phyloP scores from a whole-genome alignment of 1,140 invertebrate genomes.

The Melipona quadrifasciata region DNA sequence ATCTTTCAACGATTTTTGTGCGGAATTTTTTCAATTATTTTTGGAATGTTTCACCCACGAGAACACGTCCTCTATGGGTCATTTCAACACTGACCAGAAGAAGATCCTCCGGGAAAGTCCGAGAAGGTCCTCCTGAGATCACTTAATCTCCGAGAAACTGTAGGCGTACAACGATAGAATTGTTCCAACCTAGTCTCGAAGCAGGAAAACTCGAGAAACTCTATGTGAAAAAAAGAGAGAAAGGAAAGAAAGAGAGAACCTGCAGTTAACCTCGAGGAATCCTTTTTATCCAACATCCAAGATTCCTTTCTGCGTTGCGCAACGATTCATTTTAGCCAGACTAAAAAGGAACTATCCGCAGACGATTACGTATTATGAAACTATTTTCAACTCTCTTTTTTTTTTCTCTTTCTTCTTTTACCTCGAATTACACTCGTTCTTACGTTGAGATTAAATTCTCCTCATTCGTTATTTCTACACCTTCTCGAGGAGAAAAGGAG shows the following conservation, averaged over 20 bases:
- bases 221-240: not conserved
- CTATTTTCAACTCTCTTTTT: not conserved
- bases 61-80: not conserved
- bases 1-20: not conserved
- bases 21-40: not conserved
- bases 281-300: not conserved
- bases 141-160: not conserved
- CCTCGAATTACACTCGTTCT: no score
- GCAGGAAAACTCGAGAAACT: not conserved
- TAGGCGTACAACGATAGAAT: not conserved
- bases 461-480: not conserved
- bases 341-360: not conserved
- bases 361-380: not conserved
- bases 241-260: no score
- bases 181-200: not conserved
- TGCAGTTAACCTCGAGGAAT: not conserved
- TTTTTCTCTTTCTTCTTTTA: no score
- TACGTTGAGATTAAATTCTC: not conserved
- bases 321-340: not conserved
- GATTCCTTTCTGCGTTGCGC: not conserved
- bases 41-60: not conserved
- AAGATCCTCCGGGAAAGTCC: not conserved
- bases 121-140: not conserved
- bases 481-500: not conserved
- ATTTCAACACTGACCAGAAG: not conserved